Percentiles rank a stretch among this genome's conserved stretches.
phyloP scores from a whole-genome alignment of 2,113 vertebrate genomes.

The Proterorhinus semilunaris region DNA sequence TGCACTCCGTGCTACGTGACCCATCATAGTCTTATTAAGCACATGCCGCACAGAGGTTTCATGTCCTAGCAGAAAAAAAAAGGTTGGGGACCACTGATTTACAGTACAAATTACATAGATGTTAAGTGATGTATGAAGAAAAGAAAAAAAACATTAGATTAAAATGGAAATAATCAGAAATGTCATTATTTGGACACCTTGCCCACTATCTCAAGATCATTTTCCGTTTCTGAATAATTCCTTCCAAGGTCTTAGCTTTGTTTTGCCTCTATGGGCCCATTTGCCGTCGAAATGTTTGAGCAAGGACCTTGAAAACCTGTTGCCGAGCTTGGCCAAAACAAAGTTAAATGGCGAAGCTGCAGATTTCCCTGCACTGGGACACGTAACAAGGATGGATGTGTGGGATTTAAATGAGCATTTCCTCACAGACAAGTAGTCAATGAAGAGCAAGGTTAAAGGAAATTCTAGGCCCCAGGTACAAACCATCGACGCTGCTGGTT shows the following conservation, averaged over 20 bases:
- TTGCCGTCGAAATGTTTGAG: background rate
- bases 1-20: too few species aligned
- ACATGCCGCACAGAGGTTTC: too few species aligned
- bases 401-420: background rate
- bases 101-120: too few species aligned
- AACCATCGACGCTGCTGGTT: too few species aligned
- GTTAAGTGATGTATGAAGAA: too few species aligned
- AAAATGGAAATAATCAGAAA: too few species aligned
- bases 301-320: background rate
- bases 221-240: background rate
- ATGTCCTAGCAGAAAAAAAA: too few species aligned
- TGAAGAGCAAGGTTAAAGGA: background rate
- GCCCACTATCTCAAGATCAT: background rate
- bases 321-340: background rate
- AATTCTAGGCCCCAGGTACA: background rate
- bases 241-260: constrained; percentile 2
- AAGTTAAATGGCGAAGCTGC: background rate
- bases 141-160: too few species aligned
- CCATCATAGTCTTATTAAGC: too few species aligned
- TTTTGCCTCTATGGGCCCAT: background rate
- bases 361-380: background rate
- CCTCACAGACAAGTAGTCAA: background rate
- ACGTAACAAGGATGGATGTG: background rate
- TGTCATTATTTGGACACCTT: too few species aligned
- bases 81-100: too few species aligned